phyloP scores from a whole-genome alignment of 1,140 invertebrate species.

The Drepana arcuata region DNA sequence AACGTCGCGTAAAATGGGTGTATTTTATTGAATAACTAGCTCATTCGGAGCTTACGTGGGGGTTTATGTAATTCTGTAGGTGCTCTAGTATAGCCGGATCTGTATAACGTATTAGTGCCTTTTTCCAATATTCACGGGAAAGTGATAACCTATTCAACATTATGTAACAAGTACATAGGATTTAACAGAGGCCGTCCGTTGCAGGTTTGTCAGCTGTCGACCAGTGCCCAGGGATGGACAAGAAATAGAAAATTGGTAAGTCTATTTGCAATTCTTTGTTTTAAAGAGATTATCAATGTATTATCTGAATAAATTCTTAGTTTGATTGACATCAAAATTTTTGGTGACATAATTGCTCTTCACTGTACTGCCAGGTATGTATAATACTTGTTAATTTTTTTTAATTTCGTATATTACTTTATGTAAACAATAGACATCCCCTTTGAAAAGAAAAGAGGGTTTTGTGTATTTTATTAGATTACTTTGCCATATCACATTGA shows the following conservation, averaged over 20 bases:
- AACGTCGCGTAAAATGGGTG: conserved; percentile 24
- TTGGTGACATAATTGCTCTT: conserved; percentile 1
- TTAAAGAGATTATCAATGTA: no score
- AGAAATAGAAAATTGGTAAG: conserved; percentile 83
- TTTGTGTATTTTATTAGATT: no score
- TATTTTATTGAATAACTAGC: conserved; percentile 30
- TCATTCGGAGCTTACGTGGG: conserved; percentile 4
- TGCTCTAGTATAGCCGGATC: conserved; percentile 12
- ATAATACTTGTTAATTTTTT: no score
- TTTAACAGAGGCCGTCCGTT: conserved; percentile 54
- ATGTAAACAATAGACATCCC: no score
- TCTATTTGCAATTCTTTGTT: conserved; percentile 22
- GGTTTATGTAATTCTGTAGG: conserved; percentile 13
- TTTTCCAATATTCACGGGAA: conserved; percentile 23
- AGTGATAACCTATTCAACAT: conserved; percentile 64
- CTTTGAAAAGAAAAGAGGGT: no score
- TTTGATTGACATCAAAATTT: no score
- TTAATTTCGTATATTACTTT: no score
- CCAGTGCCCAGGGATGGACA: conserved; percentile 79
- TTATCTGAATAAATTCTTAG: no score
- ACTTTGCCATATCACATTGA: no score
- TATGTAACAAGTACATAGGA: conserved; percentile 61
- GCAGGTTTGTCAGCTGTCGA: conserved; percentile 78
- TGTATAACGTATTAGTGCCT: conserved; percentile 18
- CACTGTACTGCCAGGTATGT: no score